Evolutionary conservation across 2,888 invertebrate genomes (phyloP), one percentile per base, ranked within the genome.

Genomic region (Hipparchia semele): DNA sequence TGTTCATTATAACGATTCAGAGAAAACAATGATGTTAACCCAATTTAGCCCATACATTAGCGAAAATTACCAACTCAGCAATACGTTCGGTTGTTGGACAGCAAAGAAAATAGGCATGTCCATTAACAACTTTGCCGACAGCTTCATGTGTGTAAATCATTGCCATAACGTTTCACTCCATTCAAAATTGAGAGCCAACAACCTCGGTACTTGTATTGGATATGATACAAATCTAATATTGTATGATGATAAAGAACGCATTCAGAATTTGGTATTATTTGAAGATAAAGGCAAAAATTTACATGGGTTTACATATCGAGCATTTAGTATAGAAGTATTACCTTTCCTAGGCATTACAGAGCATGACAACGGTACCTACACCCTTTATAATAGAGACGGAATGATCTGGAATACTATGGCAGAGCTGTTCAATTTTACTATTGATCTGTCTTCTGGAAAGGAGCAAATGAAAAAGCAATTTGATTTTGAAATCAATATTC

Each of bases 141-240:
- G 84, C 33, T 88, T 91, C 65, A 33, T 77, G 33, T 92, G 92
- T 79, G 87, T 84, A 70, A 77, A 83, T 45, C 80, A 80, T 51
- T 92, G 92, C 72, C 77, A 83, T 6, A 91, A 90, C 70, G 82
- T 91, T 0, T 78, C 91, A 2, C 54, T 85, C 12, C 70, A 79
- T 58, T 87, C 91, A 2, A 84, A 84, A 73, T 74, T 86, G 2
- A 82, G 90, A 60, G 77, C 77, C 7, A 80, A 82, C 12, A 80
- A 87, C 75, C 81, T 91, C 4, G 92, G 91, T 4, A 90, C 90
- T 39, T 92, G 92, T 61, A 79, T 92, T 9, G 89, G 90, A 23
- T 83, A 84, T 73, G 80, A 84, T 46, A 87, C 84, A 8, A 68
- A 79, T 53, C 23, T 33, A 60, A 71, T 90, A 62, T 51, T 69